Conservation (phyloP, 1,140 invertebrate genomes). For the Drosophila tropicalis region DNA sequence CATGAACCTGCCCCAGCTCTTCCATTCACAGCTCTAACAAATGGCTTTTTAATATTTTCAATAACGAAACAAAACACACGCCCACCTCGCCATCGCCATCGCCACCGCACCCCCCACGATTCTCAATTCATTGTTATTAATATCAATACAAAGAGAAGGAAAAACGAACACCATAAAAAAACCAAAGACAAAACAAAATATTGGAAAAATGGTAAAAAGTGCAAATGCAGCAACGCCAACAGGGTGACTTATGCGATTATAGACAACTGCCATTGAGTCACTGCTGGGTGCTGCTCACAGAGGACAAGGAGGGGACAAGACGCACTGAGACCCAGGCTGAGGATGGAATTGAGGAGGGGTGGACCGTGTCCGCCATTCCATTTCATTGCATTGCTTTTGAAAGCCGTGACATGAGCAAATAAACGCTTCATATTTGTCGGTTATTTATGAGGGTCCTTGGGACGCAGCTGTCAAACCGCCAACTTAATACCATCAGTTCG, state of each 20-base stretch:
- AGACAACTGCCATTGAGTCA: slow-evolving; percentile 69
- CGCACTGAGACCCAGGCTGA: background rate
- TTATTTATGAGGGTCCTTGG: slow-evolving; percentile 82
- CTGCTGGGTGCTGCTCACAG: slow-evolving; percentile 5
- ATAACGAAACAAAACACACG: slow-evolving; percentile 69
- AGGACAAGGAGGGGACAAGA: slow-evolving; percentile 13
- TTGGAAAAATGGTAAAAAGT: slow-evolving; percentile 55
- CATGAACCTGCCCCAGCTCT: background rate
- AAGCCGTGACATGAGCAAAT: slow-evolving; percentile 80
- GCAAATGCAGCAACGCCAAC: slow-evolving; percentile 78
- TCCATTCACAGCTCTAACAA: slow-evolving; percentile 48
- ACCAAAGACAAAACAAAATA: slow-evolving; percentile 28
- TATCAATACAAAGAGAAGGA: slow-evolving; percentile 33
- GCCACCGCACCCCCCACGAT: slow-evolving; percentile 9
- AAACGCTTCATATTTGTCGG: slow-evolving; percentile 82
- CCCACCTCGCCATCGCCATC: slow-evolving; percentile 50
- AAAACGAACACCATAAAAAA: slow-evolving; percentile 49
- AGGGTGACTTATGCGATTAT: slow-evolving; percentile 83
- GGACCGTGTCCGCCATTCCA: slow-evolving; percentile 51
- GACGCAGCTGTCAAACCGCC: slow-evolving; percentile 69
- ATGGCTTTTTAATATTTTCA: slow-evolving; percentile 82
- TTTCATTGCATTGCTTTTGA: slow-evolving; percentile 67
- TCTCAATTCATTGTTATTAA: slow-evolving; percentile 38
- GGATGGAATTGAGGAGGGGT: background rate
- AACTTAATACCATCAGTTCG: slow-evolving; percentile 18